A percentile compares a stretch with the other conserved stretches of the same genome.
Evolutionary conservation across 2,113 vertebrate genomes (phyloP).

Genomic region (Struthidea cinerea): DNA sequence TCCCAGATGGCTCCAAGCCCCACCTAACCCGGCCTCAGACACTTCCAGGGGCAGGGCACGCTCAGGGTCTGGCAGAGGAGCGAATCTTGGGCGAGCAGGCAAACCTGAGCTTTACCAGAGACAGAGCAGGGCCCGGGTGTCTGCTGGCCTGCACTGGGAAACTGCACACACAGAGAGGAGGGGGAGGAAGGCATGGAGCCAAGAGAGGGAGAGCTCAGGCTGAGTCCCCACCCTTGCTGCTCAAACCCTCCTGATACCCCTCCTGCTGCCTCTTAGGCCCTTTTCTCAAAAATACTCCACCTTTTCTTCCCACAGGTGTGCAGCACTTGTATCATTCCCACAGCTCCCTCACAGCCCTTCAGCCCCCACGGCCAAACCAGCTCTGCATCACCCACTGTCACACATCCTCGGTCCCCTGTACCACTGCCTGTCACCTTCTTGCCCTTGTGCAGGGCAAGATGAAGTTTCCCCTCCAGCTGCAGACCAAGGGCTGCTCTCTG

Average conservation of each 20-base stretch:
- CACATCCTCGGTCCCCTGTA: neutral
- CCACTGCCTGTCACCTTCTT: neutral
- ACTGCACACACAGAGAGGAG: neutral
- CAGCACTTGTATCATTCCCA: neutral
- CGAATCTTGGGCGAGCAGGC: neutral
- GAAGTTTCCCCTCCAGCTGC: neutral
- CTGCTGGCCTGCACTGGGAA: neutral
- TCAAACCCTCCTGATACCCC: neutral
- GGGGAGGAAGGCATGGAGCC: neutral
- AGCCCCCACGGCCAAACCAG: accelerated
- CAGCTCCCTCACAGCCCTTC: neutral
- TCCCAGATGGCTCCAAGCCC: neutral
- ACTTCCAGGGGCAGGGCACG: neutral
- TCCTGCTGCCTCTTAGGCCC: neutral
- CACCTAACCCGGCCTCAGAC: accelerated
- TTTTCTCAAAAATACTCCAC: neutral
- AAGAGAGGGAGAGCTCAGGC: neutral
- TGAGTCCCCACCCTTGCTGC: neutral
- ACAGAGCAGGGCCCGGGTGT: accelerated
- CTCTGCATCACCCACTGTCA: neutral
- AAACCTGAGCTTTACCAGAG: neutral
- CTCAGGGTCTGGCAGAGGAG: neutral
- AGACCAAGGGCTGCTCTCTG: neutral
- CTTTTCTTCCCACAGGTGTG: neutral
- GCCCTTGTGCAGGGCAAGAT: neutral